phyloP scores from a whole-genome alignment of 2,113 vertebrate genomes.

The Smithornis capensis region DNA sequence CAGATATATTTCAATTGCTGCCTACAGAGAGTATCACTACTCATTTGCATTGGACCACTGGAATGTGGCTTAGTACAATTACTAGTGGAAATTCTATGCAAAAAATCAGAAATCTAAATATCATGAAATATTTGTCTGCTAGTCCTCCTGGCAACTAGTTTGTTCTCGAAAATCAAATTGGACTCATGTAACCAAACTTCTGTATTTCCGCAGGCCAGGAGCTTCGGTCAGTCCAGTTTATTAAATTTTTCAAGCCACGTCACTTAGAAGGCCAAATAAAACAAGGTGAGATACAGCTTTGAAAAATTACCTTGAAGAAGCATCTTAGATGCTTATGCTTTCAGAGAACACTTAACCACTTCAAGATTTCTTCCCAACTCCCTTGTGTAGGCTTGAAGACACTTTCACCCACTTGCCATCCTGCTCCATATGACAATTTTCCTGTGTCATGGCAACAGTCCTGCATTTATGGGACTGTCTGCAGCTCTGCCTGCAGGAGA shows the following conservation, averaged over 20 bases:
- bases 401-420: not conserved
- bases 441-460: not conserved
- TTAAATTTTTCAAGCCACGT: not conserved
- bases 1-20: not conserved
- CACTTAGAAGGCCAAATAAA: not conserved
- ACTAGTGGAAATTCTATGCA: not conserved
- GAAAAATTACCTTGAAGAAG: not conserved
- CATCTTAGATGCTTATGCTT: not conserved
- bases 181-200: not conserved
- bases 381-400: not conserved
- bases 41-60: not conserved
- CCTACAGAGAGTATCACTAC: not conserved
- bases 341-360: not conserved
- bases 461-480: not conserved
- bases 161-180: not conserved
- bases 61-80: not conserved
- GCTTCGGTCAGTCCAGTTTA: not conserved
- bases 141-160: not conserved
- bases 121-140: not conserved
- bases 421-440: not conserved
- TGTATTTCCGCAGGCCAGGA: not conserved
- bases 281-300: not conserved
- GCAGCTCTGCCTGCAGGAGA: not conserved
- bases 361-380: not conserved
- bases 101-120: not conserved